Evolutionary conservation across 2,797 vertebrate species (phyloP), one percentile per base, ranked within the genome.

Genomic region (Limosa lapponica): DNA sequence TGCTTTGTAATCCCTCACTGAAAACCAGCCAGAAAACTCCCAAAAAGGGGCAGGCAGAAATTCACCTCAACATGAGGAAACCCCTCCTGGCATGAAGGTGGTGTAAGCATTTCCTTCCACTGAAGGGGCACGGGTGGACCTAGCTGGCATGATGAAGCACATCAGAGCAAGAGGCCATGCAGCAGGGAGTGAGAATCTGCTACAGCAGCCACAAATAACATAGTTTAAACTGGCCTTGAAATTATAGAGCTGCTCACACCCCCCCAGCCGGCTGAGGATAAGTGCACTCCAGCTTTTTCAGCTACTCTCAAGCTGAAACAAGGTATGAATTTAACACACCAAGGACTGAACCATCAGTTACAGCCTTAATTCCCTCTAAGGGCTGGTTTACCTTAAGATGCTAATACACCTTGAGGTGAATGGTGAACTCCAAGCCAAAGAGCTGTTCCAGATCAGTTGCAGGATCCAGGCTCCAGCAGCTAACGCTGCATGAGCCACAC

Each of bases 11-110:
- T 94, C 51, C 78, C 22, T 82, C 70, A 24, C 62, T 91, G 94
- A 96, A 95, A 94, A 86, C 13, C 16, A 82, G 80, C 82, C 93
- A 95, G 91, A 87, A 97, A 82, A 58, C n/a, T 91, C 55, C 48
- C 70, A 24, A 36, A 91, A 84, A 78, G 14, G 24, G 41, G 27
- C 62, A 89, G 70, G 41, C 59, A 86, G 66, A 75, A 75, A 67
- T 73, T 80, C 54, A 24, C 12, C 8, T 73, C 27, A 57, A 25
- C 22, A 0, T 6, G 37, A 49, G 71, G 91, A 93, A 92, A 27
- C 22, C 71, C 57, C 23, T 90, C 16, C 34, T 84, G 48, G 27
- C 48, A 65, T 36, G 59, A 72, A 77, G 52, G 55, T n/a, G 64
- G 25, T 44, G 37, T 51, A 44, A 89, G 34, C 19, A 16, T 77